Evolutionary conservation across 2,888 invertebrate genomes (phyloP), one percentile per base, ranked within the genome.

Genomic region (Malacosoma neustria): DNA sequence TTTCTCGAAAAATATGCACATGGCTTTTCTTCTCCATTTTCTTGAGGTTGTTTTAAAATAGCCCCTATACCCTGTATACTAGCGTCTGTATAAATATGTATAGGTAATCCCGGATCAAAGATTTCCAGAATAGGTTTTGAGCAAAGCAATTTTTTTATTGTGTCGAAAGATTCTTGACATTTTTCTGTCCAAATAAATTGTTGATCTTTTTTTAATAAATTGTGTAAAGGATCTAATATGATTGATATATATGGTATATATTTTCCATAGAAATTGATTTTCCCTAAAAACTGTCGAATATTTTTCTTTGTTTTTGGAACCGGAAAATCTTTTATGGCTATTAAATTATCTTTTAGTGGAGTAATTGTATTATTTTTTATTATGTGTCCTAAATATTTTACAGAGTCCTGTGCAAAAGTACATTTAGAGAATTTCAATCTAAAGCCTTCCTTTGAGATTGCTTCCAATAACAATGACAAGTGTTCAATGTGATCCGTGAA

Each of bases 141-240:
- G 29, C 34, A 13, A 13, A 13, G 32, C 29, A 36, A 2, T 14
- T 31, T 30, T 31, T n/a, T 12, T 15, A 11, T 31, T 35, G 30
- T 11, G 11, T 35, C 12, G 30, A 35, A 14, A 30, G 22, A 12
- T 3, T 15, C 15, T 5, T 15, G 15, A 5, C 15, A 15, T 5
- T 3, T 5, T 4, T 15, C 15, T 4, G 15, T 15, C 15, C 15
- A 15, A 5, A 4, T 15, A 15, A 15, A n/a, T 4, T 4, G 3
- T 11, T 11, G 30, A 5, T 9, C 11, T 30, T 30, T 30, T 13
- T 12, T 32, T 3, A 32, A 12, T 38, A 34, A 35, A 31, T 46
- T 50, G 35, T 48, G 46, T 30, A 50, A 34, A 9, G 45, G 44
- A 6, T 46, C 45, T 29, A 49, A 31, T 34, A 39, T 42, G 3